A percentile compares a stretch with the other conserved stretches of the same genome.
These are phyloP conservation scores for Lithophane socia DNA, from an alignment of 2,888 invertebrate genomes.

Conservation along the genomic window DNA sequence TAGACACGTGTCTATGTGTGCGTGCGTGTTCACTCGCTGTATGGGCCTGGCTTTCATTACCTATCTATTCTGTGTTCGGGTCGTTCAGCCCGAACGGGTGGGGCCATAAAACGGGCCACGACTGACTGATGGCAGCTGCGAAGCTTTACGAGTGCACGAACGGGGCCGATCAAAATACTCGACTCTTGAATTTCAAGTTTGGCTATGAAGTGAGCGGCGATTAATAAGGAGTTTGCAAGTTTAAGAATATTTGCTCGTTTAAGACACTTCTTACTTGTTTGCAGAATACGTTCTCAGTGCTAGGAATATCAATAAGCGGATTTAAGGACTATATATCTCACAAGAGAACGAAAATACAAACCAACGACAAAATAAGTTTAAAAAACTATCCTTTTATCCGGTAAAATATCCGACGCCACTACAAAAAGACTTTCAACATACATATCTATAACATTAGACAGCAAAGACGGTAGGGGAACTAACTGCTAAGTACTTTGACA, in stretches of 20 bases:
- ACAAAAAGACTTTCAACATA: not conserved
- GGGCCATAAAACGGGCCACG: conserved; percentile 55
- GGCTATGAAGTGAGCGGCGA: conserved; percentile 27
- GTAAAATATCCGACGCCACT: not conserved
- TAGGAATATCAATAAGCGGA: not conserved
- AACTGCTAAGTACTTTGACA: too few species aligned
- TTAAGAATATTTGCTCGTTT: not conserved
- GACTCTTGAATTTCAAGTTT: conserved; percentile 45
- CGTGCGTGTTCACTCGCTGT: not conserved
- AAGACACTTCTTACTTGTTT: too few species aligned
- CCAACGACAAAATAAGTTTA: not conserved
- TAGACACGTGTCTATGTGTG: not conserved
- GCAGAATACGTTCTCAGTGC: not conserved
- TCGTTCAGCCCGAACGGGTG: conserved; percentile 27
- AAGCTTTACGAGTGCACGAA: conserved; percentile 67
- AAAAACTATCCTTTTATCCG: not conserved
- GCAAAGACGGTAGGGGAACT: not conserved
- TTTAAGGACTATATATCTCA: not conserved
- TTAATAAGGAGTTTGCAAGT: not conserved
- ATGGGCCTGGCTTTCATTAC: not conserved
- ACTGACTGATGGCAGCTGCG: conserved; percentile 58
- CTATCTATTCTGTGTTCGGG: not conserved
- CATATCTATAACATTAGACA: not conserved
- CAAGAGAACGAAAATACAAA: not conserved
- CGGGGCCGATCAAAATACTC: conserved; percentile 66